Base-by-base conservation (phyloP, 64 coral and sea anemone species). In the Astreopora myriophthalma region DNA sequence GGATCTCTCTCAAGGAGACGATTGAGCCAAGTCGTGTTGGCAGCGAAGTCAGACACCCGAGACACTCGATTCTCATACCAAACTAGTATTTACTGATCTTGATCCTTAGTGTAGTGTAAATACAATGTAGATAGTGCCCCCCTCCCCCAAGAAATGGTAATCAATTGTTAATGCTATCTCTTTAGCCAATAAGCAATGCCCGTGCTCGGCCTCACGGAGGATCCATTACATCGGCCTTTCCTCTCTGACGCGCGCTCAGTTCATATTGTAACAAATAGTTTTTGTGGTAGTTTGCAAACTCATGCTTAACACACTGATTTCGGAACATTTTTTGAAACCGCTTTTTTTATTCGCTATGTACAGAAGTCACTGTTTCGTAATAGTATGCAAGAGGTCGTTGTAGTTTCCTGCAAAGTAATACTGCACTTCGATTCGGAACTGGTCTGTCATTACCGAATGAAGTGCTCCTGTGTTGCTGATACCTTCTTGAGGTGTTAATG, bases 1-100 rank as follows among this genome's bases (percentile, higher is more conserved):
- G 27, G 89, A 92, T 12, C 19, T 87, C 0, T 25, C 92, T 28
- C 61, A 67, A 24, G 86, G 63, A 5, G 76, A 89, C 22, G 79
- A 82, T 12, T 79, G 32, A 79, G 24, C 26, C 11, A 11, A n/a
- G 20, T 27, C 14, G 9, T 22, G 27, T 48, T 74, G 22, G 71
- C 71, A 74, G 33, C 71, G 20, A 37, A 6, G 22, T 27, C 20
- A 24, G 36, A 48, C 17, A 14, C 3, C 49, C 49, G 11, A 10
- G 40, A n/a, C n/a, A n/a, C n/a, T n/a, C 30, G 11, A 71, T 71
- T 71, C 34, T n/a, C 9, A 65, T 26, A 3, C 19, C 20, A 42
- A 38, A 8, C 71, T 26, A 69, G 66, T 24, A 69, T 24, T 32
- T 26, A 69, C 1, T 31, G 4, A 12, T 24, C 19, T 57, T 26